A percentile compares a stretch with the other conserved stretches of the same genome.
Conservation (phyloP, 2,888 invertebrate species). For the Doris montereyensis region DNA sequence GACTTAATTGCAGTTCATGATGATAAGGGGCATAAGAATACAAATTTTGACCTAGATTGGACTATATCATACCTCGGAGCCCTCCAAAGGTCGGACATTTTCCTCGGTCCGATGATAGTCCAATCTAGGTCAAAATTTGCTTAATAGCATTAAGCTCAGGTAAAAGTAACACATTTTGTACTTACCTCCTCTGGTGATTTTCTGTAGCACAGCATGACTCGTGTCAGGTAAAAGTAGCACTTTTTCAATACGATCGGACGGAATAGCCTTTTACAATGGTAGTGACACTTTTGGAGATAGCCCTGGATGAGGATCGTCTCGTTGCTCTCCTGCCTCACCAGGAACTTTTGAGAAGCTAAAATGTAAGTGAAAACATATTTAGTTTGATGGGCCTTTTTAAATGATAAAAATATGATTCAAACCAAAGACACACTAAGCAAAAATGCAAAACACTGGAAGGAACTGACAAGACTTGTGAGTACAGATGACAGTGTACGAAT, state of each 20-base stretch:
- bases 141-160: too few relatives aligned
- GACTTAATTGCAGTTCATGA: too few relatives aligned
- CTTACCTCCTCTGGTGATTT: conserved; percentile 50
- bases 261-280: conserved; percentile 49
- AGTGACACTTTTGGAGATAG: conserved; percentile 52
- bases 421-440: not conserved
- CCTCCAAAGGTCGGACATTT: too few relatives aligned
- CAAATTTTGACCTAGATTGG: too few relatives aligned
- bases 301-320: conserved; percentile 57
- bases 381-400: not conserved
- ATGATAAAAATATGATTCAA: not conserved
- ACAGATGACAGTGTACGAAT: too few relatives aligned
- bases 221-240: conserved; percentile 58
- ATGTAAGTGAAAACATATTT: not conserved
- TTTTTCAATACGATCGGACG: conserved; percentile 55
- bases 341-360: conserved; percentile 40
- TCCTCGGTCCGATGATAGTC: too few relatives aligned
- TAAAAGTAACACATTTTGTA: not conserved
- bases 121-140: too few relatives aligned
- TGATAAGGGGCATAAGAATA: too few relatives aligned
- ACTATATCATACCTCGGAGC: too few relatives aligned
- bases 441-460: not conserved
- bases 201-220: conserved; percentile 51
- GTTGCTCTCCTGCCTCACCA: conserved; percentile 45
- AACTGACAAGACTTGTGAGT: not conserved